phyloP scores from a whole-genome alignment of 2,888 invertebrate genomes.

The Iselma pallidipennis region DNA sequence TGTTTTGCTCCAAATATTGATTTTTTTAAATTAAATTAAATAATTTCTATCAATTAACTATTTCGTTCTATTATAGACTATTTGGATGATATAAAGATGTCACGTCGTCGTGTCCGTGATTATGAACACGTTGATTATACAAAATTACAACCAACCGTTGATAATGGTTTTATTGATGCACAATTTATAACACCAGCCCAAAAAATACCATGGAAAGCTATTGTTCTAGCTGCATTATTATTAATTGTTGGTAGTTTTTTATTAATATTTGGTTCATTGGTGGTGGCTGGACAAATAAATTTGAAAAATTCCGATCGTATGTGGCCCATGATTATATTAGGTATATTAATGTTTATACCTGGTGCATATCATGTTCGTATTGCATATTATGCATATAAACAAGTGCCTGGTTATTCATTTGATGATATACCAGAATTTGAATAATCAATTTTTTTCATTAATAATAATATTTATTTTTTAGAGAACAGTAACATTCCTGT shows the following conservation, averaged over 20 bases:
- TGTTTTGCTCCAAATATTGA: no score
- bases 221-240: constrained; percentile 74
- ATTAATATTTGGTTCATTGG: constrained; percentile 75
- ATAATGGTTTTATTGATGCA: constrained; percentile 71
- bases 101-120: constrained; percentile 62
- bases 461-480: neutral
- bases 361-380: constrained; percentile 90
- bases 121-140: constrained; percentile 68
- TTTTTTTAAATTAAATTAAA: constrained; percentile 1
- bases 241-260: constrained; percentile 73
- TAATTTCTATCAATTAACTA: constrained; percentile 2
- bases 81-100: constrained; percentile 61
- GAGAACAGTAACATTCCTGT: no score
- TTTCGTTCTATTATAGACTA: constrained; percentile 51
- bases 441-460: constrained; percentile 40
- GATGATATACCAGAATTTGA: constrained; percentile 90
- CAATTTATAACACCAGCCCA: constrained; percentile 69
- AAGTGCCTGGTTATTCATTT: constrained; percentile 83
- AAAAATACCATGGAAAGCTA: constrained; percentile 84
- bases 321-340: constrained; percentile 88
- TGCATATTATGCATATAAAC: constrained; percentile 82
- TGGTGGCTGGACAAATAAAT: constrained; percentile 80
- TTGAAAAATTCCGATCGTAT: constrained; percentile 84
- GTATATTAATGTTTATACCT: constrained; percentile 87
- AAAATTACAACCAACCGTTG: constrained; percentile 56